phyloP scores from a whole-genome alignment of 2,797 vertebrate genomes.

The Pteropus rufus region DNA sequence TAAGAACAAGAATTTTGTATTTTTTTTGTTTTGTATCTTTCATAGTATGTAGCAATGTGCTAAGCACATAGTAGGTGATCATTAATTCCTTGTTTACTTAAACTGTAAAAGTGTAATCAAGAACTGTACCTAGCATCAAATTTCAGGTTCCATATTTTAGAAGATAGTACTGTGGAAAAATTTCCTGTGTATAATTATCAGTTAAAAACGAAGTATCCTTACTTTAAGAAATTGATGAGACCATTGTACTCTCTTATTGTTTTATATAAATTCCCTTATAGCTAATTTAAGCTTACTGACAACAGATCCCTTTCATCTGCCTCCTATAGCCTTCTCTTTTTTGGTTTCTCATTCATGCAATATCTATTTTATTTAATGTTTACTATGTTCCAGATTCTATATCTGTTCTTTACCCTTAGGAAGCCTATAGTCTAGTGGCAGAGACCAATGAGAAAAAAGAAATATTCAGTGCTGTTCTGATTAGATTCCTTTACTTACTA shows the following conservation, averaged over 20 bases:
- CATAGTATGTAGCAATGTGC: background rate
- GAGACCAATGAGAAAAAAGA: background rate
- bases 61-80: background rate
- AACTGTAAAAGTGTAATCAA: background rate
- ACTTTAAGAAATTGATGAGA: background rate
- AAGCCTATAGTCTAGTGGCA: background rate
- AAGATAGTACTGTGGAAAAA: background rate
- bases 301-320: background rate
- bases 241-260: background rate
- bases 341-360: background rate
- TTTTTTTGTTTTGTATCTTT: conserved; percentile 29
- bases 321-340: background rate
- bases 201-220: background rate
- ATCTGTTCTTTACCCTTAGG: background rate
- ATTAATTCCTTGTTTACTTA: background rate
- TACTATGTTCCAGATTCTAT: background rate
- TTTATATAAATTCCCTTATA: background rate
- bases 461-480: background rate
- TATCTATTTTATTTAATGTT: background rate
- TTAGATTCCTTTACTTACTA: background rate
- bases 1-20: background rate
- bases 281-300: background rate
- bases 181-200: background rate
- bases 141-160: background rate
- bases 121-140: background rate